Evolutionary conservation across 2,113 vertebrate species (phyloP).

Genomic region (Recurvirostra avosetta): DNA sequence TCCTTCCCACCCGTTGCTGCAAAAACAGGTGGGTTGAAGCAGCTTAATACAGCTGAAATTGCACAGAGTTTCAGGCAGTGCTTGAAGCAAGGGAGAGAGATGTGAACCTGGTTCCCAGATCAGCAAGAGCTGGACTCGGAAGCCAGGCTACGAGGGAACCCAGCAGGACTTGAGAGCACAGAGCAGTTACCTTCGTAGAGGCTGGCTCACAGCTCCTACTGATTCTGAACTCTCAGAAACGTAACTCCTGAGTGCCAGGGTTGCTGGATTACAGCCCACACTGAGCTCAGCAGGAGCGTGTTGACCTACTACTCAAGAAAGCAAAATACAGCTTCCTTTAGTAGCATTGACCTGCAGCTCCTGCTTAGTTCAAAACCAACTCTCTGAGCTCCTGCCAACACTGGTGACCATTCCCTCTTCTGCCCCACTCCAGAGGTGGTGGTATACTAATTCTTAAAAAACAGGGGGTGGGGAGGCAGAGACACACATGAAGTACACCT

Average conservation of each 20-base stretch:
- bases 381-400: neutral
- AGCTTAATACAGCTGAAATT: neutral
- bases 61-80: neutral
- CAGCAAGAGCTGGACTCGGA: neutral
- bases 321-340: constrained; percentile 9
- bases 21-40: neutral
- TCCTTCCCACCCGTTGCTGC: neutral
- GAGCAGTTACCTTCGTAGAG: neutral
- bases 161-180: neutral
- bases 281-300: neutral
- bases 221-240: neutral
- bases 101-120: neutral
- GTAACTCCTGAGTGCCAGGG: neutral
- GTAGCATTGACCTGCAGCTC: neutral
- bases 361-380: neutral
- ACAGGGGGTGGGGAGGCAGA: neutral
- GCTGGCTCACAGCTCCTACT: neutral
- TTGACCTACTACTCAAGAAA: neutral
- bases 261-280: constrained; percentile 8
- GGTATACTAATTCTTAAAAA: neutral
- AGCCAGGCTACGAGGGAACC: neutral
- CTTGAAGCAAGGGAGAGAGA: neutral
- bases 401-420: neutral
- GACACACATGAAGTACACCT: neutral
- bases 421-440: neutral